Base-by-base conservation (phyloP, 2,113 vertebrate species). In the Triplophysa dalaica region DNA sequence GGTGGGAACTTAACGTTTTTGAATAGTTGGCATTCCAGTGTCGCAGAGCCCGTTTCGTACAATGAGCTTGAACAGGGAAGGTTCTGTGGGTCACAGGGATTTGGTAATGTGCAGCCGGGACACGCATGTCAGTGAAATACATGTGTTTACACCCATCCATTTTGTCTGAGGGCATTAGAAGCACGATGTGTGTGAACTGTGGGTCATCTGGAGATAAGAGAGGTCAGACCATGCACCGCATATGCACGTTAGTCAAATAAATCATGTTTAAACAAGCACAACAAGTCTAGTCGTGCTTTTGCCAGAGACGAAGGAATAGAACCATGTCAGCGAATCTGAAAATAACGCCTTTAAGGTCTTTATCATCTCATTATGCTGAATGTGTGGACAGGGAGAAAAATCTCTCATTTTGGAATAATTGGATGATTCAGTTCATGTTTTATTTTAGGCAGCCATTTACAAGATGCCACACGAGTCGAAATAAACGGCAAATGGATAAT, bases 21-120 rank as follows among this genome's bases (percentile, higher is more conserved):
- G 79, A 86, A 87, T 90, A 88, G 82, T 78, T 78, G 56, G 41
- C 87, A 92, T 92, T 91, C 90, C 90, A 69, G 77, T 88, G 90
- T 91, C 89, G 85, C 87, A 79, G 85, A 60, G 56, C 63, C 87
- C 61, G 79, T 66, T 87, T 80, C 66, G 66, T 68, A 77, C 70
- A 80, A 73, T 86, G 88, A 89, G 80, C 82, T 61, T 87, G 83
- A 91, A 87, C 79, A 88, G 88, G 73, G 56, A 83, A 50, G 84
- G 73, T 84, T 83, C 72, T 77, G 61, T 63, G 85, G 85, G 89
- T 90, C 90, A 89, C 64, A 67, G 80, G 60, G 84, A 70, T 84
- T 81, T 76, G 86, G 86, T 73, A 87, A 84, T 76, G 79, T 84
- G 86, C 81, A 43, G 77, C 77, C 84, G 83, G 52, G 83, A 84